Base-by-base conservation (phyloP, 2,797 vertebrate species). In the Dryobates pubescens region DNA sequence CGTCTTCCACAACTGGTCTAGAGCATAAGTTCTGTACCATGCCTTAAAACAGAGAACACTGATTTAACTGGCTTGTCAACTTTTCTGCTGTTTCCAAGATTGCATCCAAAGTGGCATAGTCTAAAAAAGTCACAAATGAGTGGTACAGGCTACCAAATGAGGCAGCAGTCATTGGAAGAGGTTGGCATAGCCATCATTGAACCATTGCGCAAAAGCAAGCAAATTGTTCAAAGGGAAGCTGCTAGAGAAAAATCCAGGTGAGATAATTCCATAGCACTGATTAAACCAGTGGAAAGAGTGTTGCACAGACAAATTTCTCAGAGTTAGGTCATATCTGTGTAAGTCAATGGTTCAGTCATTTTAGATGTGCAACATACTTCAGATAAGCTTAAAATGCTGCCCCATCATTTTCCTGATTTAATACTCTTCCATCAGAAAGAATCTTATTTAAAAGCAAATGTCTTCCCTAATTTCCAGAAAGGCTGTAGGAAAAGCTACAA, bases 261-360 rank as follows among this genome's bases (percentile, higher is more conserved):
- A 90, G 47, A 69, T 83, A 86, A 95, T 87, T 85, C 72, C 73
- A 76, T 43, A 82, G 63, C 20, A 78, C 75, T 91, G 89, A 92
- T 94, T 91, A 92, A 90, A 43, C 53, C 72, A 85, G 61, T 85
- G 88, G 91, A 95, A 95, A 95, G 38, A 92, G 47, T 63, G 85
- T 65, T 63, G 69, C 75, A 75, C 15, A 80, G 72, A 82, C 8
- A 84, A 89, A 88, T 80, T 92, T 86, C 43, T 87, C 87, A 30
- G 38, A 29, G 75, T 95, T 95, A 95, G 70, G 91, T 95, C 95
- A 96, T 84, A 81, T 90, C 93, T 96, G 53, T 90, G 77, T 57
- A 90, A 88, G 63, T 72, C 63, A 86, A 88, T 58, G 47, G 45
- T 72, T 80, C 65, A 89, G 81, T 63, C 65, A 87, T 72, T 91